A percentile compares a stretch with the other conserved stretches of the same genome.
These are phyloP conservation scores for Pedicia rivosa DNA, from an alignment of 2,888 invertebrate species.

Conservation along the genomic window DNA sequence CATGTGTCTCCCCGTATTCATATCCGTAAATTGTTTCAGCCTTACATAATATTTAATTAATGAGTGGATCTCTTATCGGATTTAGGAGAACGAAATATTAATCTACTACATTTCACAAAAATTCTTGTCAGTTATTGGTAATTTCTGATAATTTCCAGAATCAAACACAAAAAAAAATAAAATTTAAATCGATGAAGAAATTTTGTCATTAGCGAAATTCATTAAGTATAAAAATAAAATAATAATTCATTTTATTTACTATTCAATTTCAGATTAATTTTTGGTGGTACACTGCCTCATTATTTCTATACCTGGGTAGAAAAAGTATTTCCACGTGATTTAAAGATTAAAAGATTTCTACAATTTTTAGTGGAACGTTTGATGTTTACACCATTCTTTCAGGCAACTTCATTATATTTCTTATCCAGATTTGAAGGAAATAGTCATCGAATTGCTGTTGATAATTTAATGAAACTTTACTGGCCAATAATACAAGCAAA, in stretches of 20 bases:
- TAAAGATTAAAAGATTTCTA: constrained; percentile 36
- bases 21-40: too few relatives aligned
- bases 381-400: constrained; percentile 53
- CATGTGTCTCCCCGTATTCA: too few relatives aligned
- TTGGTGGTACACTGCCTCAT: constrained; percentile 66
- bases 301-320: constrained; percentile 55
- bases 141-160: too few relatives aligned
- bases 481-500: constrained; percentile 50
- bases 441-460: constrained; percentile 43
- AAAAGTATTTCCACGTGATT: constrained; percentile 39
- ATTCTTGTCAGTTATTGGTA: too few relatives aligned
- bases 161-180: too few relatives aligned
- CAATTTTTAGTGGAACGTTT: constrained; percentile 55
- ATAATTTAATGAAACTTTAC: constrained; percentile 46
- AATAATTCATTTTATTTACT: constrained; percentile 6
- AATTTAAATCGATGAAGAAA: too few relatives aligned
- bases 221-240: too few relatives aligned
- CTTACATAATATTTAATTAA: too few relatives aligned
- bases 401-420: constrained; percentile 56
- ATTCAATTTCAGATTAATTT: constrained; percentile 40
- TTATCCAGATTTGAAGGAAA: constrained; percentile 63
- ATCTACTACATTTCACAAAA: too few relatives aligned
- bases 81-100: too few relatives aligned
- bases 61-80: too few relatives aligned
- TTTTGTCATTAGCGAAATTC: too few relatives aligned